These are phyloP conservation scores for Pyrochroa serraticornis DNA, from an alignment of 2,888 invertebrate genomes.

Conservation along the genomic window DNA sequence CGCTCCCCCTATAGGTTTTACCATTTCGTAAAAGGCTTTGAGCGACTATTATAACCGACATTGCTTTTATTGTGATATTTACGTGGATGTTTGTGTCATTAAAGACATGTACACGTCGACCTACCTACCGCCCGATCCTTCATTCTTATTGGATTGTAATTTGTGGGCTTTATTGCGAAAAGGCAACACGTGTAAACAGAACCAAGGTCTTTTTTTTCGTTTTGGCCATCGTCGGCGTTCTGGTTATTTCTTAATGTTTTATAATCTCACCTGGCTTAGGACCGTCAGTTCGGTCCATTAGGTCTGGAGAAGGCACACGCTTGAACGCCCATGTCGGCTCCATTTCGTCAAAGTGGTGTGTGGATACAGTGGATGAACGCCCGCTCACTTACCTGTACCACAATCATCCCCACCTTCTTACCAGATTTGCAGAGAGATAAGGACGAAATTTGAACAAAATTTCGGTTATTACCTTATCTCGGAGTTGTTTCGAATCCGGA, in stretches of 20 bases:
- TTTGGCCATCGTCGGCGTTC: slow-evolving; percentile 14
- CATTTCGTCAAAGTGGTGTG: slow-evolving; percentile 45
- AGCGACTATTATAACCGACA: slow-evolving; percentile 23
- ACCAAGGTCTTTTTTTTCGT: slow-evolving; percentile 3
- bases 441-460: too few species aligned
- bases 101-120: slow-evolving; percentile 1
- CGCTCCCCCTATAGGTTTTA: slow-evolving; percentile 25
- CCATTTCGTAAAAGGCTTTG: slow-evolving; percentile 32
- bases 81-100: slow-evolving; percentile 30
- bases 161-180: slow-evolving; percentile 25
- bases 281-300: slow-evolving; percentile 52
- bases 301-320: slow-evolving; percentile 51
- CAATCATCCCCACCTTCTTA: too few species aligned
- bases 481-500: too few species aligned
- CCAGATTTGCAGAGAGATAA: too few species aligned
- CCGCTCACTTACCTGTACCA: slow-evolving; percentile 15
- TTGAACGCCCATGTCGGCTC: slow-evolving; percentile 55
- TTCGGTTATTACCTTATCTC: too few species aligned
- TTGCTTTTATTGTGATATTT: slow-evolving; percentile 22
- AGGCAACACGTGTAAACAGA: slow-evolving; percentile 27
- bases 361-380: slow-evolving; percentile 12
- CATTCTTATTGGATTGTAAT: slow-evolving; percentile 34
- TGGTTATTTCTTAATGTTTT: slow-evolving; percentile 37
- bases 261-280: slow-evolving; percentile 42
- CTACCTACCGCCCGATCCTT: slow-evolving; percentile 22